A percentile compares a stretch with the other conserved stretches of the same genome.
These are phyloP conservation scores for Hipparchia semele DNA, from an alignment of 2,888 invertebrate species.

Conservation along the genomic window DNA sequence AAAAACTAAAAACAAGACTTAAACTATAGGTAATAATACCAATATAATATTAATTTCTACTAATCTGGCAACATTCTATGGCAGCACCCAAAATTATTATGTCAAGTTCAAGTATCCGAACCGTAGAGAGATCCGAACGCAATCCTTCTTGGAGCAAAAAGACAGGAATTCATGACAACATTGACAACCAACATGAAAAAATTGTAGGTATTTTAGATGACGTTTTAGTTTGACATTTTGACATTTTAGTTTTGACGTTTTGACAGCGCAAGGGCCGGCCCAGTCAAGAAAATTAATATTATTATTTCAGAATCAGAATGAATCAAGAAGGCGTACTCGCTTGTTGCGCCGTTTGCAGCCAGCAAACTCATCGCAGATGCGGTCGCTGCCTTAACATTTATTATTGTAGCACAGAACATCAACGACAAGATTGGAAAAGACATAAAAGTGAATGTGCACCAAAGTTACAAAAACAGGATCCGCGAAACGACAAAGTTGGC, in stretches of 20 bases:
- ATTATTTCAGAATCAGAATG: constrained; percentile 78
- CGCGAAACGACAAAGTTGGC: constrained; percentile 58
- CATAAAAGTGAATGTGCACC: constrained; percentile 86
- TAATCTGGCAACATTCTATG: no score
- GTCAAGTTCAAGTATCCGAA: no score
- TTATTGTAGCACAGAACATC: constrained; percentile 92
- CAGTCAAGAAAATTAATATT: constrained; percentile 43
- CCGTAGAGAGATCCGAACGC: no score
- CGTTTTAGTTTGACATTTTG: not conserved
- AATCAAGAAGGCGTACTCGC: constrained; percentile 72
- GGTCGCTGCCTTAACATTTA: constrained; percentile 88
- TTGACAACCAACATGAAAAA: not conserved
- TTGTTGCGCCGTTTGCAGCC: constrained; percentile 85
- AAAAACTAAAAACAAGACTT: no score
- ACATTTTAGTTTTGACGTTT: constrained; percentile 28
- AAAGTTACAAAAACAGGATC: constrained; percentile 65
- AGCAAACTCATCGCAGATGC: constrained; percentile 86
- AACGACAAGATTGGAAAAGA: constrained; percentile 89
- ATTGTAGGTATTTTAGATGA: not conserved
- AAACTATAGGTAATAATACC: no score
- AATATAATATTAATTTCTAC: no score
- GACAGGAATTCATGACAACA: not conserved
- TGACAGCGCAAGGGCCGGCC: constrained; percentile 57
- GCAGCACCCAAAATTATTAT: no score
- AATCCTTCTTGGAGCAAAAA: not conserved